Conservation (phyloP, 2,797 vertebrate species). For the Silurus aristotelis region DNA sequence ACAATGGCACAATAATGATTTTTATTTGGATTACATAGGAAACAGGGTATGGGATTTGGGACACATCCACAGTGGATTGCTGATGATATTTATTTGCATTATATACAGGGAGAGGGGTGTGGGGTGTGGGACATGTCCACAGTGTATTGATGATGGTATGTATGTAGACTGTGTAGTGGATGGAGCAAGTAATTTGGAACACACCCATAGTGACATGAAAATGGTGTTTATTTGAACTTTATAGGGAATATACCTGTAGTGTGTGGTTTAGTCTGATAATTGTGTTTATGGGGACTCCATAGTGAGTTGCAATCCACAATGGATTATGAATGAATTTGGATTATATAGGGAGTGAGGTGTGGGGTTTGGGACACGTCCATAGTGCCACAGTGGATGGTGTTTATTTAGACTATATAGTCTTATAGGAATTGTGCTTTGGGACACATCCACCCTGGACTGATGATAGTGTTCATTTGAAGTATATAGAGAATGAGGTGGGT, state of each 20-base stretch:
- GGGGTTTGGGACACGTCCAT: background rate
- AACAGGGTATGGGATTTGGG: background rate
- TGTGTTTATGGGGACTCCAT: background rate
- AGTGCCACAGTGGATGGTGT: no score
- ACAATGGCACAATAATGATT: background rate
- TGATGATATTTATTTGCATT: background rate
- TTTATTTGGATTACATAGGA: background rate
- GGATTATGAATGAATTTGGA: background rate
- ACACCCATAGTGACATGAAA: background rate
- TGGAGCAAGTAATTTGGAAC: background rate
- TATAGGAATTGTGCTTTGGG: no score
- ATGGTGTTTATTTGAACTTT: background rate
- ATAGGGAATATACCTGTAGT: background rate
- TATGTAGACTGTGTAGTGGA: background rate
- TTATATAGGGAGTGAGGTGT: background rate
- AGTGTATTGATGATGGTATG: background rate
- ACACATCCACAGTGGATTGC: background rate
- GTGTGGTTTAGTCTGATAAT: background rate
- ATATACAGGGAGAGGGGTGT: background rate
- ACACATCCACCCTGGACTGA: background rate
- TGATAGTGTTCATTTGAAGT: background rate
- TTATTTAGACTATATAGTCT: no score
- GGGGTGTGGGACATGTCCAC: no score
- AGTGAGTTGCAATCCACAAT: background rate
- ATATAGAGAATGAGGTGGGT: background rate